These are phyloP conservation scores for Mormyrops boulengeri DNA, from an alignment of 2,797 vertebrate species.

Conservation along the genomic window DNA sequence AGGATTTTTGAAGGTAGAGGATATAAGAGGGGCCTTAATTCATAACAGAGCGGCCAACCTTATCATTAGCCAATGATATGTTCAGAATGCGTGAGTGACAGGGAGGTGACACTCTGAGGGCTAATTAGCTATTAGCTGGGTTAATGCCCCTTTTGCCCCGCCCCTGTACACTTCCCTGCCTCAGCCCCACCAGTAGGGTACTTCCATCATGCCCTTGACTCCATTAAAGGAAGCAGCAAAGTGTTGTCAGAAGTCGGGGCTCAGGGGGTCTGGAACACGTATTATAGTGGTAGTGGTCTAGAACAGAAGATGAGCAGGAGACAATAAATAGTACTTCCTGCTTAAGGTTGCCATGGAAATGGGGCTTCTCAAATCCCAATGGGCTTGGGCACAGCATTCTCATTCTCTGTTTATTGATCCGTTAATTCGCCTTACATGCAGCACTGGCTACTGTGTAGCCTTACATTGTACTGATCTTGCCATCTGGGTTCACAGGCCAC, in stretches of 20 bases:
- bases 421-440: not conserved
- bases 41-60: not conserved
- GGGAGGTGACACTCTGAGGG: not conserved
- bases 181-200: not conserved
- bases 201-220: not conserved
- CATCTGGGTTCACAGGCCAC: not conserved
- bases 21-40: not conserved
- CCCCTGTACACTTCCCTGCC: not conserved
- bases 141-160: not conserved
- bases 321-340: slow-evolving; percentile 12
- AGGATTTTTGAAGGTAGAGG: not conserved
- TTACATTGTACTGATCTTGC: slow-evolving; percentile 8
- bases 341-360: slow-evolving; percentile 41
- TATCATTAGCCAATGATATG: not conserved
- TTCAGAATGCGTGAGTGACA: not conserved
- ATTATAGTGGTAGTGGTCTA: not conserved
- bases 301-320: not conserved
- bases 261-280: not conserved
- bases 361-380: slow-evolving; percentile 32
- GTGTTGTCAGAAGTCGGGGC: not conserved
- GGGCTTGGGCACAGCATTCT: slow-evolving; percentile 27
- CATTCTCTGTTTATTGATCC: slow-evolving; percentile 10
- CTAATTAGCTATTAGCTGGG: not conserved
- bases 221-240: not conserved
- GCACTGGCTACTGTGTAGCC: not conserved